Evolutionary conservation across 2,888 invertebrate genomes (phyloP).

Genomic region (Eupithecia inturbata): DNA sequence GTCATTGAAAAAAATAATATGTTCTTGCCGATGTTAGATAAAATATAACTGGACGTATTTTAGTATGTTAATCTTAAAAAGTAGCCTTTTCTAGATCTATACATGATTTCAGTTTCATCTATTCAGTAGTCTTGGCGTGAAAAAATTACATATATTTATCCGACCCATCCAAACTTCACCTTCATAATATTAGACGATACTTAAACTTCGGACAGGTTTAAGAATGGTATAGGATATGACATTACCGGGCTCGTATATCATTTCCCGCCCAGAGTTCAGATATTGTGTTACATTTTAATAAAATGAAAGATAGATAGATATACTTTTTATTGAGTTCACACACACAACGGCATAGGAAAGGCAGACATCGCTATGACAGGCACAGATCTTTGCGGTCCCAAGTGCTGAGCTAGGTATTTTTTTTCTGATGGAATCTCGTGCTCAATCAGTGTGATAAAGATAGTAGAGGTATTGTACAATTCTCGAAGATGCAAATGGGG

Average conservation of each 20-base stretch:
- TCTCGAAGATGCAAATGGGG: neutral
- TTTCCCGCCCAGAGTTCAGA: neutral
- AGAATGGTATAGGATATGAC: neutral
- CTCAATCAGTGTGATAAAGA: too few relatives aligned
- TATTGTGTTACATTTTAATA: neutral
- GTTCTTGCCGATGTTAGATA: too few relatives aligned
- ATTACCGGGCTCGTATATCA: neutral
- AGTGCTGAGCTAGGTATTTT: neutral
- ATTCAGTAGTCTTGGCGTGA: neutral
- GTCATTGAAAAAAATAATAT: too few relatives aligned
- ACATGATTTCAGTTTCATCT: neutral
- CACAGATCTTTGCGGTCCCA: neutral
- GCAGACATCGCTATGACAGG: neutral
- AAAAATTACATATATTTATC: neutral
- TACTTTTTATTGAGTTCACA: too few relatives aligned
- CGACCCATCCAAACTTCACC: neutral
- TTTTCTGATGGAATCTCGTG: neutral
- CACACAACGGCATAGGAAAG: too few relatives aligned
- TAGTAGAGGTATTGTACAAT: neutral
- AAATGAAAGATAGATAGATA: too few relatives aligned
- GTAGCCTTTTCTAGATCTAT: neutral
- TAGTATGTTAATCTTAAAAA: too few relatives aligned
- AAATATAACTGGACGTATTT: too few relatives aligned
- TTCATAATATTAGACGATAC: neutral
- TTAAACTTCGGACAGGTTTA: neutral